Evolutionary conservation across 2,888 invertebrate genomes (phyloP), one percentile per base, ranked within the genome.

Genomic region (Strigamia transsilvanica): DNA sequence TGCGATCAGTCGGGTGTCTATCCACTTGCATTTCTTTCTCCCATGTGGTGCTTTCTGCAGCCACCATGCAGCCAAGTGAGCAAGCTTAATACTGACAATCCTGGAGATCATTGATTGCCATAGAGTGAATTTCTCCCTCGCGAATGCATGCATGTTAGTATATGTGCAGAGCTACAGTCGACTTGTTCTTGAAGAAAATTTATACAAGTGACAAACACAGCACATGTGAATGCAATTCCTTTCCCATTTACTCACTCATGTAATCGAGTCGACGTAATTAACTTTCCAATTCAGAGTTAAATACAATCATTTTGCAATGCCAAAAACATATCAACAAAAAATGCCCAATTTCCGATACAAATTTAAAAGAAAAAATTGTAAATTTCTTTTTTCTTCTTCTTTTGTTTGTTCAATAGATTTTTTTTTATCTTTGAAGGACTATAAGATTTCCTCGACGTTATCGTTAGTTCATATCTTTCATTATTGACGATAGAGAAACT

Each of bases 191-290:
- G 51, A 51, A 51, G 51, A 4, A 73, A 73, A 73, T 73, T 73
- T 73, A 73, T 73, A 73, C 73, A 73, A 73, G 73, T 73, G 73
- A 73, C 73, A 73, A 73, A 73, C 73, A 73, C 73, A 73, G 73
- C 32, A 32, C 27, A 23, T 27, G 73, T 51, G 51, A 73, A 32
- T 32, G 73, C 73, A 73, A 73, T 73, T 73, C 32, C 18, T 73
- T 32, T 32, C 73, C 4, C 73, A 73, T 73, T 73, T 18, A 18
- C 73, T 73, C 13, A 73, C 27, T 32, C 32, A 23, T 73, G 73
- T 73, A 73, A 73, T 73, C 73, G 73, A 73, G 73, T 73, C 13
- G 73, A 18, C 13, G 73, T 21, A 73, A 73, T 73, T 73, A 73
- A 73, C 18, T 73, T 73, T 73, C 73, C 18, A 73, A 73, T 73